Percentiles rank a stretch among this genome's conserved stretches.
Conservation (phyloP, 1,140 invertebrate species). For the Hyphantria cunea region DNA sequence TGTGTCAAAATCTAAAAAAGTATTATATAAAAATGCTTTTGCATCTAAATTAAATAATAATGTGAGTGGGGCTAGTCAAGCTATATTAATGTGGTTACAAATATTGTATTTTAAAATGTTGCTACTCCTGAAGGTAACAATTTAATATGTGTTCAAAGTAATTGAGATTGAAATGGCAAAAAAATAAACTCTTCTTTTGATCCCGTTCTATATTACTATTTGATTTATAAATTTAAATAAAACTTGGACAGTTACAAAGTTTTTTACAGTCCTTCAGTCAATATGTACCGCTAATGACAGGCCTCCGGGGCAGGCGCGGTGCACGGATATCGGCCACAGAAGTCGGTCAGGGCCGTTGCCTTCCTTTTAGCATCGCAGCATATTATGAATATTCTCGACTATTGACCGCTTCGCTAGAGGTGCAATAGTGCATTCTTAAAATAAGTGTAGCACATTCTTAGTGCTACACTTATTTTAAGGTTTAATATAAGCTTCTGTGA, state of each 20-base stretch:
- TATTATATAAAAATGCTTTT: no score
- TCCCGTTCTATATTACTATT: not conserved
- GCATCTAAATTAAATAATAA: no score
- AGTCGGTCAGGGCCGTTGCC: constrained; percentile 47
- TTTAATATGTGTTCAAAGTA: no score
- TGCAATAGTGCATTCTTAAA: constrained; percentile 10
- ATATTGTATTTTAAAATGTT: no score
- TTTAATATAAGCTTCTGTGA: not conserved
- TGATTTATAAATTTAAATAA: constrained; percentile 1
- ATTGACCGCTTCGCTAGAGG: constrained; percentile 10
- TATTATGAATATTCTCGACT: constrained; percentile 38
- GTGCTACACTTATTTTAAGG: not conserved
- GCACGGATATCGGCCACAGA: constrained; percentile 47
- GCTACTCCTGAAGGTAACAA: no score
- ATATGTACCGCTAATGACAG: constrained; percentile 19
- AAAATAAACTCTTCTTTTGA: no score
- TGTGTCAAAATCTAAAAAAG: no score
- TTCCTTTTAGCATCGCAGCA: constrained; percentile 37
- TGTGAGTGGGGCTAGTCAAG: no score
- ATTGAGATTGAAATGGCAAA: no score
- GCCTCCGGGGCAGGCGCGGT: constrained; percentile 20
- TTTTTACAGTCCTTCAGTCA: constrained; percentile 1
- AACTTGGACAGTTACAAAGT: constrained; percentile 4
- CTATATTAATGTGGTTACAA: no score
- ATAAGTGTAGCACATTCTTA: constrained; percentile 4